Evolutionary conservation across 1,140 invertebrate genomes (phyloP), one percentile per base, ranked within the genome.

Genomic region (Pseudomyrmex concolor): DNA sequence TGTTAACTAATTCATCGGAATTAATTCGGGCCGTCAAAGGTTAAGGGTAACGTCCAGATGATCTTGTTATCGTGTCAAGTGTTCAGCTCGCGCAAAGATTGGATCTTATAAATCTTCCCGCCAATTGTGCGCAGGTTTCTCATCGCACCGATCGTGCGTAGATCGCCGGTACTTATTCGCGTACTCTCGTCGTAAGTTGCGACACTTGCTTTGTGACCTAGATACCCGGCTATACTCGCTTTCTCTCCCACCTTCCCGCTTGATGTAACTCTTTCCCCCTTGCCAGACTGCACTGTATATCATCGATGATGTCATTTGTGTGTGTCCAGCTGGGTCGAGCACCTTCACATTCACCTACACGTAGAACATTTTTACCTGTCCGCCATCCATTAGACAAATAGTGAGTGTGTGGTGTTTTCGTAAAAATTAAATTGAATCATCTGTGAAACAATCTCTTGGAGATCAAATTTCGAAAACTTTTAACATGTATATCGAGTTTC

Each of bases 181-280:
- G 70, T 82, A 84, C 63, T 70, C 68, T 55, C 64, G 83, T 57
- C 51, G 17, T 13, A 13, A 72, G 84, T 91, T 91, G 86, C 91
- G 90, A 91, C 91, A 92, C 91, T 92, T 92, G 90, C 91, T 92
- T 92, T 91, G 89, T 91, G 91, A 92, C 91, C 91, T 91, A 89
- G 87, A 91, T 92, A 82, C 81, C 67, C 57, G 84, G 72, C 84
- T 90, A 78, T 88, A 83, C 86, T 83, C 89, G 86, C 88, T 88
- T 86, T 73, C 85, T 84, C 77, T 66, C 60, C 67, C 84, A 87
- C 76, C 45, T 43, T 66, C 22, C 50, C 54, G 15, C 57, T n/a
- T 19, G 43, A 15, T 78, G 9, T 72, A 19, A 66, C 48, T 81
- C 77, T 81, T 76, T n/a, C 51, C 34, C 34, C 34, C 43, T 50